phyloP scores from a whole-genome alignment of 2,113 vertebrate species.

The Lutjanus erythropterus region DNA sequence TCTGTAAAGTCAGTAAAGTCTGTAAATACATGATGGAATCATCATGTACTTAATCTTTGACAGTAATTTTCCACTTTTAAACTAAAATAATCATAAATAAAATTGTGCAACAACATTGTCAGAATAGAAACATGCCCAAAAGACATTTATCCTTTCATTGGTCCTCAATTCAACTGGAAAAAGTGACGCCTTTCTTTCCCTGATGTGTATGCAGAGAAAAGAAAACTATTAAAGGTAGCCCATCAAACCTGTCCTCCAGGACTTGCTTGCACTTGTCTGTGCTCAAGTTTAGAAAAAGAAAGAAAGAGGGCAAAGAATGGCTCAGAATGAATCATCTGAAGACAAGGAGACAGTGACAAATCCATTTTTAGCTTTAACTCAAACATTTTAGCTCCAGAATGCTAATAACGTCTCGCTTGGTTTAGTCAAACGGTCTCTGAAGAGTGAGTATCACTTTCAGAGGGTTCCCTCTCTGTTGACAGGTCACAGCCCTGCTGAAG shows the following conservation, averaged over 20 bases:
- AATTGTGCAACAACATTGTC: not conserved
- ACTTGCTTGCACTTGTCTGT: slow-evolving; percentile 80
- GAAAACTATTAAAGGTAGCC: slow-evolving; percentile 78
- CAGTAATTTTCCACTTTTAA: not conserved
- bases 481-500: slow-evolving; percentile 50
- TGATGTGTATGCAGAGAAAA: slow-evolving; percentile 36
- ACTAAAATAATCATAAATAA: not conserved
- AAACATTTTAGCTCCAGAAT: slow-evolving; percentile 79
- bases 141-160: slow-evolving; percentile 13
- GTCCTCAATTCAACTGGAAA: slow-evolving; percentile 27
- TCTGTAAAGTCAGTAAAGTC: slow-evolving; percentile 16
- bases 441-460: slow-evolving; percentile 79
- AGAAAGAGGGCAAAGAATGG: slow-evolving; percentile 55
- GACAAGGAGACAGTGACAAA: slow-evolving; percentile 82
- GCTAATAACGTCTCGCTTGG: slow-evolving; percentile 81
- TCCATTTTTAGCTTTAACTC: slow-evolving; percentile 77
- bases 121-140: not conserved
- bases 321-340: slow-evolving; percentile 74
- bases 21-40: too few species aligned
- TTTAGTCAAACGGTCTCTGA: slow-evolving; percentile 64
- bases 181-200: not conserved
- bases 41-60: not conserved
- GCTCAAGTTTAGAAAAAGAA: slow-evolving; percentile 68
- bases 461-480: slow-evolving; percentile 64
- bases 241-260: slow-evolving; percentile 74